Conservation (phyloP, 2,888 invertebrate species). For the Trypoxylon attenuatum region DNA sequence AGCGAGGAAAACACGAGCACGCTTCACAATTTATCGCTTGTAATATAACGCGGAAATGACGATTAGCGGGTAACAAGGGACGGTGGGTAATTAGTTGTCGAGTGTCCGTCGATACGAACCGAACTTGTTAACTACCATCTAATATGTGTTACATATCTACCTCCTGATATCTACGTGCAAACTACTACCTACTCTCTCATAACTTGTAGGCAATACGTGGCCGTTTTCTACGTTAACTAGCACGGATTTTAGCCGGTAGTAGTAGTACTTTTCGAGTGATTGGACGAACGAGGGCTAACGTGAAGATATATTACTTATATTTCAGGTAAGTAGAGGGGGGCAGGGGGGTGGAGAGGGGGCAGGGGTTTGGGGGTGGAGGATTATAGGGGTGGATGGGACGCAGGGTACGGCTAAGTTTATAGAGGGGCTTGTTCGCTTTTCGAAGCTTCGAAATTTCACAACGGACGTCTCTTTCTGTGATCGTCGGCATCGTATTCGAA, state of each 20-base stretch:
- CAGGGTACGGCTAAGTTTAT: conserved; percentile 6
- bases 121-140: conserved; percentile 24
- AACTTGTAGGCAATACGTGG: conserved; percentile 14
- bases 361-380: neutral
- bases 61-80: conserved; percentile 4
- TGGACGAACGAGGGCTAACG: conserved; percentile 25
- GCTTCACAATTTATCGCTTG: conserved; percentile 7
- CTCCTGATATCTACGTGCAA: conserved; percentile 21
- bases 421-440: neutral
- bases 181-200: conserved; percentile 16
- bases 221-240: conserved; percentile 18
- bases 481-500: neutral
- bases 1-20: conserved; percentile 35
- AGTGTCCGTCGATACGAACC: conserved; percentile 20
- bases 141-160: conserved; percentile 12
- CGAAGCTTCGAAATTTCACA: conserved; percentile 21
- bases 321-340: conserved; percentile 23
- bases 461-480: conserved; percentile 12
- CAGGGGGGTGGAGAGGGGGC: neutral
- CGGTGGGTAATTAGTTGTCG: conserved; percentile 9
- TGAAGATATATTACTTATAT: conserved; percentile 12
- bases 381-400: no score
- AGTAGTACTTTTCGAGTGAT: conserved; percentile 18
- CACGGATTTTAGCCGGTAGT: conserved; percentile 23
- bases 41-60: conserved; percentile 22